These are phyloP conservation scores for Lerista edwardsae DNA, from an alignment of 2,797 vertebrate species.

Conservation along the genomic window DNA sequence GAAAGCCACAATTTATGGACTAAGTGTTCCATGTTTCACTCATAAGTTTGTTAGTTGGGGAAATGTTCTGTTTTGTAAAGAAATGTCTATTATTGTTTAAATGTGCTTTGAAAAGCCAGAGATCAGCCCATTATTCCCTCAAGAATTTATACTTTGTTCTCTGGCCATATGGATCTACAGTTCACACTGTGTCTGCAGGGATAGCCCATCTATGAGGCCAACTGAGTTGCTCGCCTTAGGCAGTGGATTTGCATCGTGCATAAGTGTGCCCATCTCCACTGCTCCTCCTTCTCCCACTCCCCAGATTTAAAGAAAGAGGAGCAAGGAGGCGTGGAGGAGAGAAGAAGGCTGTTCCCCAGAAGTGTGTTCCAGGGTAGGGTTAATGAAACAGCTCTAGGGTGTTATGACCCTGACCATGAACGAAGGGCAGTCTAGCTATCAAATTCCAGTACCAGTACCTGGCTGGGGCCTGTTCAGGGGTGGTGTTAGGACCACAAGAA, in stretches of 20 bases:
- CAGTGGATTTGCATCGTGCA: neutral
- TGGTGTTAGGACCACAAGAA: too few relatives aligned
- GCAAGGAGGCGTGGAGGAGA: too few relatives aligned
- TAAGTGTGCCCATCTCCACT: neutral
- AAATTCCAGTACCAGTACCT: too few relatives aligned
- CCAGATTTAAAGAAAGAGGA: too few relatives aligned
- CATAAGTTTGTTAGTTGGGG: fast-evolving
- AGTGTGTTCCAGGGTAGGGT: too few relatives aligned
- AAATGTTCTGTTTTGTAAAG: conserved; percentile 13
- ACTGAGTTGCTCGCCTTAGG: too few relatives aligned
- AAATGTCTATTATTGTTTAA: conserved; percentile 8
- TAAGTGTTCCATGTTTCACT: fast-evolving
- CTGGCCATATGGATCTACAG: neutral
- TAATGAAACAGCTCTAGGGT: too few relatives aligned
- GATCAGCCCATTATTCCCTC: neutral
- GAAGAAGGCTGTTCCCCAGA: too few relatives aligned
- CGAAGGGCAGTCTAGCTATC: too few relatives aligned
- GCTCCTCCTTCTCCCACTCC: too few relatives aligned
- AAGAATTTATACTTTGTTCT: neutral
- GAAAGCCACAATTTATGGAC: neutral
- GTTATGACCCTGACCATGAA: too few relatives aligned
- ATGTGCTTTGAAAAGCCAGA: neutral
- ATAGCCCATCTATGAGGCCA: neutral
- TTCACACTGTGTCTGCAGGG: neutral
- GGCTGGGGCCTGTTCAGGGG: too few relatives aligned